A percentile compares a stretch with the other conserved stretches of the same genome.
Evolutionary conservation across 1,140 invertebrate genomes (phyloP).

Genomic region (Parapsyche elsis): DNA sequence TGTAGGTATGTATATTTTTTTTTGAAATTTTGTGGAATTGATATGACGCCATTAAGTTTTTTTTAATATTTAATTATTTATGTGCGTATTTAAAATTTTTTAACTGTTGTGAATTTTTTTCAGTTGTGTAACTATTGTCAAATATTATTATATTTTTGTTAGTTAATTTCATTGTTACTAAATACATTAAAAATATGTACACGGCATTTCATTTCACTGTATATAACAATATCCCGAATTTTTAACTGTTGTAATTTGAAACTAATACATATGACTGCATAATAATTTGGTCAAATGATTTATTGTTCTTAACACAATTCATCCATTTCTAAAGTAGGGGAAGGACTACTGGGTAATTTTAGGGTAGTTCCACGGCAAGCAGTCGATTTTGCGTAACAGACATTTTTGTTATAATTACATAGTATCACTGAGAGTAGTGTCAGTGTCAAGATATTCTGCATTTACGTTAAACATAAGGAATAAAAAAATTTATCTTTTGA

Average conservation of each 20-base stretch:
- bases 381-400: no score
- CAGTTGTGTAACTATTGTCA: not conserved
- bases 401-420: no score
- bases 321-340: no score
- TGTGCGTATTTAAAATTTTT: constrained; percentile 6
- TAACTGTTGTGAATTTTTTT: not conserved
- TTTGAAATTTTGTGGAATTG: not conserved
- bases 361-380: no score
- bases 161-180: constrained; percentile 29
- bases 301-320: no score
- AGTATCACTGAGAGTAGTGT: no score
- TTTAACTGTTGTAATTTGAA: not conserved
- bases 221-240: not conserved
- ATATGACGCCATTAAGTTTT: constrained; percentile 6
- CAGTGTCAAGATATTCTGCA: no score
- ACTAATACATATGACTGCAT: no score
- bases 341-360: no score
- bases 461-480: no score
- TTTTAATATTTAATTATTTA: constrained; percentile 2
- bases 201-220: not conserved
- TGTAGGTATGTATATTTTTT: not conserved
- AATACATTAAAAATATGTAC: constrained; percentile 11
- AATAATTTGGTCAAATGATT: no score
- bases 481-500: no score
- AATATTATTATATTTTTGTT: constrained; percentile 27